A percentile compares a stretch with the other conserved stretches of the same genome.
Conservation (phyloP, 2,113 vertebrate species). For the Ophthalmolycus amberensis region DNA sequence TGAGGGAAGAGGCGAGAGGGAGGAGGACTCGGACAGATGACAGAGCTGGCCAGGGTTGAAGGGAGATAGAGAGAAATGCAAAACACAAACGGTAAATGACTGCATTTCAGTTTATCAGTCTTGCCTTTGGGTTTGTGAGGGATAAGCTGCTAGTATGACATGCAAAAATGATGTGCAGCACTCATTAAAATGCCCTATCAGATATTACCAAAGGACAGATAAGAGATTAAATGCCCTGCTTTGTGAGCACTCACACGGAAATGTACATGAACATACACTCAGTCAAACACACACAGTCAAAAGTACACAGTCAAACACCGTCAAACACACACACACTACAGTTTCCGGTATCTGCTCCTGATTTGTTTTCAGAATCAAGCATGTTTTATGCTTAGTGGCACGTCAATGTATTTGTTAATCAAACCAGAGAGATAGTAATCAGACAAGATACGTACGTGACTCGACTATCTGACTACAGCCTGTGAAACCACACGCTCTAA, state of each 20-base stretch:
- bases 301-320: not conserved
- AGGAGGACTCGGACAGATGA: conserved; percentile 50
- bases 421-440: conserved; percentile 59
- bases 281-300: conserved; percentile 9
- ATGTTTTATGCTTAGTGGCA: not conserved
- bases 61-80: conserved; percentile 12
- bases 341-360: conserved; percentile 41
- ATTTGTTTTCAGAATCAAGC: conserved; percentile 37
- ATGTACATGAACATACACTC: conserved; percentile 21
- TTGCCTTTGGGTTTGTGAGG: not conserved
- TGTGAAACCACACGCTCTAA: conserved; percentile 7
- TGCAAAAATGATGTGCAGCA: not conserved
- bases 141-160: not conserved
- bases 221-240: not conserved
- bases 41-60: conserved; percentile 22
- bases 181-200: not conserved
- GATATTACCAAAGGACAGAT: conserved; percentile 1
- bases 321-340: conserved; percentile 23
- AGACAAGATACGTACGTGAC: conserved; percentile 13
- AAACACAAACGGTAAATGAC: not conserved
- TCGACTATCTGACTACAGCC: not conserved
- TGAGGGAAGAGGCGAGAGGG: conserved; percentile 71
- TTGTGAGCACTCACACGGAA: conserved; percentile 19
- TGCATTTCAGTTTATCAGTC: not conserved
- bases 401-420: conserved; percentile 58